A percentile compares a stretch with the other conserved stretches of the same genome.
These are phyloP conservation scores for Hylaea fasciaria DNA, from an alignment of 2,888 invertebrate species.

Conservation along the genomic window DNA sequence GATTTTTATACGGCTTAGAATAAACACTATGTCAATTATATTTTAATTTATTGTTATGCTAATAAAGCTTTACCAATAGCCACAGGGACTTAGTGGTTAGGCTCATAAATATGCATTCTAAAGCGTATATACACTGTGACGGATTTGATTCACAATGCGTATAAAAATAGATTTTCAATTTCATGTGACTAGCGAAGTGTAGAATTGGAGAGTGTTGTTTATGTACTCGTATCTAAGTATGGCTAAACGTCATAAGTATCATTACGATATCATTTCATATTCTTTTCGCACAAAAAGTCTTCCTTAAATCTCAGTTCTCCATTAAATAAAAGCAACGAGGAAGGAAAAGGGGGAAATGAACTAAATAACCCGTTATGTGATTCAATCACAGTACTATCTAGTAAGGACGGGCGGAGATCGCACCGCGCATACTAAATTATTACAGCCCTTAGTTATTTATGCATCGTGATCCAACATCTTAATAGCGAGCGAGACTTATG, in stretches of 20 bases:
- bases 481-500: slow-evolving; percentile 78
- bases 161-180: background rate
- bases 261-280: background rate
- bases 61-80: no score
- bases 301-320: slow-evolving; percentile 31
- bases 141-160: background rate
- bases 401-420: slow-evolving; percentile 69
- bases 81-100: no score
- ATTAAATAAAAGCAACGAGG: slow-evolving; percentile 47
- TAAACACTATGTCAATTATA: no score
- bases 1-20: no score
- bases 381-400: slow-evolving; percentile 75
- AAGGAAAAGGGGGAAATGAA: slow-evolving; percentile 60
- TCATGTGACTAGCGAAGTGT: background rate
- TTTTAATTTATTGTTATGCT: no score
- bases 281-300: slow-evolving; percentile 11
- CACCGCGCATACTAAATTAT: slow-evolving; percentile 82
- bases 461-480: slow-evolving; percentile 82
- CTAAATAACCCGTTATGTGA: slow-evolving; percentile 71
- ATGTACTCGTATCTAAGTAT: no score
- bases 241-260: background rate
- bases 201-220: no score
- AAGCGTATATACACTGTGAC: background rate
- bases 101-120: background rate
- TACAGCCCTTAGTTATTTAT: slow-evolving; percentile 80